phyloP scores from a whole-genome alignment of 2,113 vertebrate species.

The Sylvilagus bachmani region DNA sequence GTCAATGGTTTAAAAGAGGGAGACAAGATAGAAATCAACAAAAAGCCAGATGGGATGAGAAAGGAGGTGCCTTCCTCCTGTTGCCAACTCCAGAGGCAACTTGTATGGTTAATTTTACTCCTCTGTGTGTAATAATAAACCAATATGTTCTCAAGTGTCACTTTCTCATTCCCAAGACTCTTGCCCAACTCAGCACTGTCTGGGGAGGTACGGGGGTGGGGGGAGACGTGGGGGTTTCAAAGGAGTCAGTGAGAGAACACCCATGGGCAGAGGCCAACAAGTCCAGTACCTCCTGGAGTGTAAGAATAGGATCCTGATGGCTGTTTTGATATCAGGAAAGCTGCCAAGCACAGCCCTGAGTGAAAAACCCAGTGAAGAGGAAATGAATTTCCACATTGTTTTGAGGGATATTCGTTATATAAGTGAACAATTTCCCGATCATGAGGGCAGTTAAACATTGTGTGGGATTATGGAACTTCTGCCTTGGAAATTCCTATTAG shows the following conservation, averaged over 20 bases:
- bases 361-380: slow-evolving; percentile 81
- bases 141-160: slow-evolving; percentile 75
- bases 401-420: slow-evolving; percentile 68
- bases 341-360: slow-evolving; percentile 72
- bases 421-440: slow-evolving; percentile 79
- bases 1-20: slow-evolving; percentile 37
- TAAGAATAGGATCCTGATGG: slow-evolving; percentile 70
- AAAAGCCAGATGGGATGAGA: slow-evolving; percentile 55
- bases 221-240: not conserved
- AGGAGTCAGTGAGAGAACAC: slow-evolving; percentile 67
- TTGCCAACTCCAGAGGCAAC: slow-evolving; percentile 36
- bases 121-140: slow-evolving; percentile 80
- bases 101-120: slow-evolving; percentile 76
- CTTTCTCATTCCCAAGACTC: slow-evolving; percentile 70
- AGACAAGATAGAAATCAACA: slow-evolving; percentile 15
- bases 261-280: slow-evolving; percentile 67
- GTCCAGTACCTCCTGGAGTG: slow-evolving; percentile 81
- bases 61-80: not conserved
- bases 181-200: slow-evolving; percentile 76
- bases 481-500: slow-evolving; percentile 53
- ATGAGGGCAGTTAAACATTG: slow-evolving; percentile 83
- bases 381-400: slow-evolving; percentile 78
- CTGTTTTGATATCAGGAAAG: slow-evolving; percentile 74
- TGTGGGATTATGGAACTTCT: slow-evolving; percentile 63
- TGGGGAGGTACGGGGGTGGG: not conserved